Percentiles rank a stretch among this genome's conserved stretches.
Conservation (phyloP, 2,113 vertebrate genomes). For the Nesospiza acunhae region DNA sequence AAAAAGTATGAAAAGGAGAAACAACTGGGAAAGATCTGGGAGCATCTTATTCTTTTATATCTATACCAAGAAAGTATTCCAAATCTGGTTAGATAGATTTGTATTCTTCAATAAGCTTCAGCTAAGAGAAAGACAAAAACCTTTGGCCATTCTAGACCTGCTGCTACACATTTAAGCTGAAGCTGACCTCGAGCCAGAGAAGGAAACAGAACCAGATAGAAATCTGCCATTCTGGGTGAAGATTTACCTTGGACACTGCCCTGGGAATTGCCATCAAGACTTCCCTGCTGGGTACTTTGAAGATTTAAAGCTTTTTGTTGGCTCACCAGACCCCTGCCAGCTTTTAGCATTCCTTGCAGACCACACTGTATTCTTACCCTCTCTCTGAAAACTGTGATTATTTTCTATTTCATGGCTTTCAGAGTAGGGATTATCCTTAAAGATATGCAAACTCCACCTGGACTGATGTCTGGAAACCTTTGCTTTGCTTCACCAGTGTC, state of each 20-base stretch:
- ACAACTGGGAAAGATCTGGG: not conserved
- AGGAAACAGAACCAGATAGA: not conserved
- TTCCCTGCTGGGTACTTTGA: not conserved
- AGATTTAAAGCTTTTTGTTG: not conserved
- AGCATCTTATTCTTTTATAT: not conserved
- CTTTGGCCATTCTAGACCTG: not conserved
- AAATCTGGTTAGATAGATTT: not conserved
- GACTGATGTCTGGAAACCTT: not conserved
- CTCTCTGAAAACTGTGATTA: not conserved
- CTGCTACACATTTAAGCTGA: not conserved
- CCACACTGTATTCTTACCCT: not conserved
- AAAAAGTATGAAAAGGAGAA: not conserved
- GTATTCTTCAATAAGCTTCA: not conserved
- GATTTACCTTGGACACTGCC: not conserved
- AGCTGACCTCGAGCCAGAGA: not conserved
- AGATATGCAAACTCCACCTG: not conserved
- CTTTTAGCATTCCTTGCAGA: not conserved
- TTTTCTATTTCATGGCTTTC: not conserved
- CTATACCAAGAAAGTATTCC: not conserved
- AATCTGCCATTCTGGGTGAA: not conserved
- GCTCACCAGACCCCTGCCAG: not conserved
- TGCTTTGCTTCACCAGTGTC: not conserved
- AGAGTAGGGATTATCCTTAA: not conserved
- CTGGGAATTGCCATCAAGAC: not conserved
- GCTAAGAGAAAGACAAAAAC: not conserved